phyloP scores from a whole-genome alignment of 2,113 vertebrate genomes.

The Daphoenositta chrysoptera region DNA sequence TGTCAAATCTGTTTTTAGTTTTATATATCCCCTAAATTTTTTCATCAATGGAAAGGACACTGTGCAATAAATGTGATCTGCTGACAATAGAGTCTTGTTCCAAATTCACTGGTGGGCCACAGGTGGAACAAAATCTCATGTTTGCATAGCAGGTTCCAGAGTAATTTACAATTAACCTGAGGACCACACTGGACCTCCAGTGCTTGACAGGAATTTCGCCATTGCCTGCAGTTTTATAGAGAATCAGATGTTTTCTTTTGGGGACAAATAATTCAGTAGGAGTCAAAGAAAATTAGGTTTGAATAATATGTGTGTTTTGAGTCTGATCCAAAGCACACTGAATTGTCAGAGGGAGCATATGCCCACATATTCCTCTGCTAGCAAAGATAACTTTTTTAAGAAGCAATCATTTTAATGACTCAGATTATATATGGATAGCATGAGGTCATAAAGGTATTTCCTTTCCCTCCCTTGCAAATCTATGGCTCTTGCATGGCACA shows the following conservation, averaged over 20 bases:
- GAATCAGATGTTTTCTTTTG: slow-evolving; percentile 10
- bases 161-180: slow-evolving; percentile 12
- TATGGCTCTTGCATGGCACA: not conserved
- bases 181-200: not conserved
- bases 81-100: not conserved
- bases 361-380: not conserved
- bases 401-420: slow-evolving; percentile 28
- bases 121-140: not conserved
- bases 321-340: slow-evolving; percentile 13
- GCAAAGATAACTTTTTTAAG: slow-evolving; percentile 26
- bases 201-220: not conserved
- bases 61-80: not conserved
- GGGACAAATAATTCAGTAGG: not conserved
- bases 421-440: slow-evolving; percentile 6
- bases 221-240: not conserved
- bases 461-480: not conserved
- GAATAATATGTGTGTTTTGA: slow-evolving; percentile 30
- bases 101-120: not conserved
- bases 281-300: not conserved
- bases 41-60: not conserved
- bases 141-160: not conserved
- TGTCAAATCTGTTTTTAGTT: not conserved
- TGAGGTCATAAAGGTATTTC: slow-evolving; percentile 53
- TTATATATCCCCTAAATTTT: not conserved
- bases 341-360: slow-evolving; percentile 31